Conservation (phyloP, 2,888 invertebrate species). For the Trachelus iudaicus region DNA sequence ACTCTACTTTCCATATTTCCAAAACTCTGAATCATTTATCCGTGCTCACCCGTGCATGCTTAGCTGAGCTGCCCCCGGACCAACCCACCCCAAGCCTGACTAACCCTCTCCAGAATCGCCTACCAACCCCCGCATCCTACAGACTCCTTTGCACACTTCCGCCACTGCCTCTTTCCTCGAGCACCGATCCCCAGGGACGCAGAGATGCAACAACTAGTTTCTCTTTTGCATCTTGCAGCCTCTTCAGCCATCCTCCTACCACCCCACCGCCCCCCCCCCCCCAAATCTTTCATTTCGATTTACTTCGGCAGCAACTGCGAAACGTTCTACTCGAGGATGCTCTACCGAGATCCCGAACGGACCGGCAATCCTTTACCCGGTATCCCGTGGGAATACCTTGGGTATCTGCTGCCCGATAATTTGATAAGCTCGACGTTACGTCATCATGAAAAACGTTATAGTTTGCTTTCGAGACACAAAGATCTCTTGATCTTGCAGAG, state of each 20-base stretch:
- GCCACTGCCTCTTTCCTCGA: slow-evolving; percentile 13
- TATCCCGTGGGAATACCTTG: background rate
- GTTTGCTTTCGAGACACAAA: background rate
- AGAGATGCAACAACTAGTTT: slow-evolving; percentile 43
- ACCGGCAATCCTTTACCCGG: background rate
- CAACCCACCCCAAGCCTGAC: slow-evolving; percentile 18
- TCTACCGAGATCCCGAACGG: background rate
- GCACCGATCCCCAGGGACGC: slow-evolving; percentile 32
- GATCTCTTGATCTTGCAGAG: background rate
- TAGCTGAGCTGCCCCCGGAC: slow-evolving; percentile 25
- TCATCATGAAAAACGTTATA: background rate
- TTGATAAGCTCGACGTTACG: background rate
- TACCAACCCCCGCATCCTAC: slow-evolving; percentile 8
- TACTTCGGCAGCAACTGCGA: background rate
- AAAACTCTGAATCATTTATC: slow-evolving; percentile 60
- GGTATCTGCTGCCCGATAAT: too few species aligned
- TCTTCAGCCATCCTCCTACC: slow-evolving; percentile 11
- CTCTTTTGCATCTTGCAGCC: slow-evolving; percentile 35
- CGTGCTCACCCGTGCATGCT: slow-evolving; percentile 54
- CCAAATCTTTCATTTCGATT: slow-evolving; percentile 27
- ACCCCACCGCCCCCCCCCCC: too few species aligned
- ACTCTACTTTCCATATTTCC: slow-evolving; percentile 58
- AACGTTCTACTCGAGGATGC: background rate
- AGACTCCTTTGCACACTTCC: slow-evolving; percentile 10
- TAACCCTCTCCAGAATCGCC: slow-evolving; percentile 12